Evolutionary conservation across 1,140 invertebrate genomes (phyloP), one percentile per base, ranked within the genome.

Genomic region (Drosophila santomea): DNA sequence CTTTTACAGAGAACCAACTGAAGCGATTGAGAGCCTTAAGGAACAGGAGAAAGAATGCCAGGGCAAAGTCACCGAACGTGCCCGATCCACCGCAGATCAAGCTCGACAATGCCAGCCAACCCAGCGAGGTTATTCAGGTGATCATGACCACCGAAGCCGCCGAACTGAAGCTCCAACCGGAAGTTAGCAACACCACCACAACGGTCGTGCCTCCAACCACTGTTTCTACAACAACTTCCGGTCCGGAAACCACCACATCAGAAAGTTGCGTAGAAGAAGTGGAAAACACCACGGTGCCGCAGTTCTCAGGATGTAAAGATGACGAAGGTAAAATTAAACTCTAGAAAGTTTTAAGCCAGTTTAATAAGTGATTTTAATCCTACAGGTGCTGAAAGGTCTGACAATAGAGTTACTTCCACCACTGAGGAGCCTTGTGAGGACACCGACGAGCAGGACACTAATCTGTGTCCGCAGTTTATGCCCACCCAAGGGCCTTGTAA

Each of bases 381-480:
- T 23, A 2, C 11, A 50, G 45, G 12, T 17, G 8, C 14, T 20
- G 17, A 64, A 2, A 12, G 4, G 0, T 15, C 43, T 14, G 14
- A 43, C 6, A 36, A 35, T 36, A 35, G 36, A 8, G 39, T 1
- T 5, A 7, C 10, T 3, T 11, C 12, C 11, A 57, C 7, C 0
- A 59, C 32, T 12, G 69, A 73, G 4, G 79, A 82, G 32, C 74
- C 74, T 10, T 85, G 68, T 38, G 56, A 66, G 3, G 81, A 86
- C 28, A 66, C 62, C 7, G 80, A 77, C 4, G 50, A 89, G 6
- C 64, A 83, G 47, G 63, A 72, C 14, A 89, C 83, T 0, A 80
- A 89, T 64, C 45, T 89, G 0, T 88, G 83, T 35, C 80, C 84
- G 0, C 80, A 89, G 20, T 74, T 84, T 48, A 47, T 82, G 36